Evolutionary conservation across 2,888 invertebrate genomes (phyloP).

Genomic region (Mimachlamys varia): DNA sequence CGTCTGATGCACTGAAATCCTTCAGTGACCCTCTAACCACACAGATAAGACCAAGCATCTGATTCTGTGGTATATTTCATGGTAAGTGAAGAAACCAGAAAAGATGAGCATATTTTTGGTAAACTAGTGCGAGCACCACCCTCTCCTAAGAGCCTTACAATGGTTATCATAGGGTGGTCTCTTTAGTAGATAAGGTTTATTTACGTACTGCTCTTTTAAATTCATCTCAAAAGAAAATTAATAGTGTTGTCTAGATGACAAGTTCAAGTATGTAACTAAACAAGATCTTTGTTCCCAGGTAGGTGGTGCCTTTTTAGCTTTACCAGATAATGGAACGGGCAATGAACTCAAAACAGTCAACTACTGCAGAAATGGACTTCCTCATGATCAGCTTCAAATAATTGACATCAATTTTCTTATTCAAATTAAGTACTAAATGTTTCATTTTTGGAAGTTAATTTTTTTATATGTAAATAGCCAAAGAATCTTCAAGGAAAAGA

Average conservation of each 20-base stretch:
- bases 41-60: not conserved
- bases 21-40: slow-evolving; percentile 14
- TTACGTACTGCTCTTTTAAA: slow-evolving; percentile 20
- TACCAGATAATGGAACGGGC: not conserved
- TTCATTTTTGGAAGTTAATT: no score
- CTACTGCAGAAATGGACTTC: no score
- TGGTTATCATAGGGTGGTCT: slow-evolving; percentile 28
- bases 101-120: slow-evolving; percentile 22
- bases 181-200: not conserved
- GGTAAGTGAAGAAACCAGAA: slow-evolving; percentile 33
- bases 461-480: no score
- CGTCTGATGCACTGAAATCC: not conserved
- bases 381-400: no score
- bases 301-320: not conserved
- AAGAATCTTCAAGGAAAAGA: no score
- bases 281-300: not conserved
- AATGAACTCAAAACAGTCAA: not conserved
- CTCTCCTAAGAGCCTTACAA: slow-evolving; percentile 5
- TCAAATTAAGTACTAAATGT: no score
- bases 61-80: slow-evolving; percentile 17
- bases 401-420: no score
- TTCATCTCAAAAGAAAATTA: slow-evolving; percentile 21
- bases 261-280: not conserved
- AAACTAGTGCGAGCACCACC: slow-evolving; percentile 5
- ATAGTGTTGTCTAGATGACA: not conserved